Percentiles rank a stretch among this genome's conserved stretches.
These are phyloP conservation scores for Equus quagga DNA, from an alignment of 2,113 vertebrate genomes.

Conservation along the genomic window DNA sequence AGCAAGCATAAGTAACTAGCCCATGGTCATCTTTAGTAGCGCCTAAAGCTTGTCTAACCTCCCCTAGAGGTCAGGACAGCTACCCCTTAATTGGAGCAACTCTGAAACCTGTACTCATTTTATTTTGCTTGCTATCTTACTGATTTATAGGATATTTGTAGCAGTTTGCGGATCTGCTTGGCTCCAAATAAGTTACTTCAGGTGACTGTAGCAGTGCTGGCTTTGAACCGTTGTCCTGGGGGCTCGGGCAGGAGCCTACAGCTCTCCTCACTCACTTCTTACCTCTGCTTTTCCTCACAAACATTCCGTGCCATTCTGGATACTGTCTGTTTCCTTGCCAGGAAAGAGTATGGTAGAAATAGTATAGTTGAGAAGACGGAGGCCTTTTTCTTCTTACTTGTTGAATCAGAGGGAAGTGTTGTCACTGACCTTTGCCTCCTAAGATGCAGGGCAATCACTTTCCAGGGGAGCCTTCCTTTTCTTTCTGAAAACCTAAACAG, in stretches of 20 bases:
- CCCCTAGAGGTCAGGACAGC: background rate
- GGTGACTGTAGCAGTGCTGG: background rate
- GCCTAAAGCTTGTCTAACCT: background rate
- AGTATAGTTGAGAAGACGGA: background rate
- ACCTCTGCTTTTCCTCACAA: background rate
- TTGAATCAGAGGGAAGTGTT: background rate
- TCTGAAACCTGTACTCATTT: background rate
- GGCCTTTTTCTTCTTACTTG: background rate
- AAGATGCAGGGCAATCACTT: background rate
- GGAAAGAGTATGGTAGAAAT: background rate
- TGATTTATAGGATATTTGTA: background rate
- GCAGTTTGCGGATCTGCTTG: background rate
- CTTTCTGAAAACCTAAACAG: background rate
- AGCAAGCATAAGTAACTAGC: background rate
- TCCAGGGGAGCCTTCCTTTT: background rate
- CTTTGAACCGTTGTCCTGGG: background rate
- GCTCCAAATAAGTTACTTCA: background rate
- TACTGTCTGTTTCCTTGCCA: background rate
- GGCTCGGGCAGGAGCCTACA: background rate
- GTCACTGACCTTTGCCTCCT: background rate
- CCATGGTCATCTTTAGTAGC: background rate
- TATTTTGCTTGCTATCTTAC: background rate
- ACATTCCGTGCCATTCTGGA: background rate
- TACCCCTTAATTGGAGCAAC: background rate
- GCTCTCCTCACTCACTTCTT: background rate